Evolutionary conservation across 2,113 vertebrate species (phyloP).

Genomic region (Puntigrus tetrazona): DNA sequence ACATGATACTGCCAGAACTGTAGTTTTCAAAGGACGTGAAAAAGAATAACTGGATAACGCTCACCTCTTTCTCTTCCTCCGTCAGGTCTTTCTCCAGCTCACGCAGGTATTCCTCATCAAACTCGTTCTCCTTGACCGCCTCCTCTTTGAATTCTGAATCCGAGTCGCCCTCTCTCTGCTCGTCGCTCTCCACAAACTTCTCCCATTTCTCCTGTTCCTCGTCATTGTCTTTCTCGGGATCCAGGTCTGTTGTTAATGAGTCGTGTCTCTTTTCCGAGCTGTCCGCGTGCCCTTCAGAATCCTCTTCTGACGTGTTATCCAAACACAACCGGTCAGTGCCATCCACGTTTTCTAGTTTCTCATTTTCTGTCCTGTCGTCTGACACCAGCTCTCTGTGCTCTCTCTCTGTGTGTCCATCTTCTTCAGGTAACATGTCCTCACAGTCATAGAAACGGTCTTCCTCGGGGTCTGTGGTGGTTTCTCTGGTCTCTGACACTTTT

Average conservation of each 20-base stretch:
- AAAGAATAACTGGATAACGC: background rate
- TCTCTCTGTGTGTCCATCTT: constrained; percentile 8
- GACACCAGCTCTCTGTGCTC: background rate
- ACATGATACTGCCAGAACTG: background rate
- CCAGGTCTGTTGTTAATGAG: background rate
- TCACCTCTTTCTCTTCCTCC: constrained; percentile 62
- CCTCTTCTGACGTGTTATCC: background rate
- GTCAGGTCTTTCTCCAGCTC: constrained; percentile 62
- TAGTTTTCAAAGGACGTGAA: background rate
- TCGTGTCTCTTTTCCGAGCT: background rate
- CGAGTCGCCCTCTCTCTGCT: constrained; percentile 39
- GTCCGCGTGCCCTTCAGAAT: background rate
- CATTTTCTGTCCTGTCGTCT: constrained; percentile 18
- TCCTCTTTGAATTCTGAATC: constrained; percentile 58
- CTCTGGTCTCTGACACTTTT: constrained; percentile 34
- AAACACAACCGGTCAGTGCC: background rate
- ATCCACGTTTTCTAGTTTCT: background rate
- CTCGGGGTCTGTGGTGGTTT: constrained; percentile 40
- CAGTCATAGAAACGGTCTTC: constrained; percentile 65
- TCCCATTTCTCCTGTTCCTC: constrained; percentile 37
- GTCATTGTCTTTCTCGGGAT: background rate
- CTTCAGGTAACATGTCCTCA: constrained; percentile 49
- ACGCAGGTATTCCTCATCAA: constrained; percentile 61
- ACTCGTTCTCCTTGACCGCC: constrained; percentile 36
- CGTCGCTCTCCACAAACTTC: constrained; percentile 43